Base-by-base conservation (phyloP, 2,797 vertebrate species). In the Alfaro cultratus region DNA sequence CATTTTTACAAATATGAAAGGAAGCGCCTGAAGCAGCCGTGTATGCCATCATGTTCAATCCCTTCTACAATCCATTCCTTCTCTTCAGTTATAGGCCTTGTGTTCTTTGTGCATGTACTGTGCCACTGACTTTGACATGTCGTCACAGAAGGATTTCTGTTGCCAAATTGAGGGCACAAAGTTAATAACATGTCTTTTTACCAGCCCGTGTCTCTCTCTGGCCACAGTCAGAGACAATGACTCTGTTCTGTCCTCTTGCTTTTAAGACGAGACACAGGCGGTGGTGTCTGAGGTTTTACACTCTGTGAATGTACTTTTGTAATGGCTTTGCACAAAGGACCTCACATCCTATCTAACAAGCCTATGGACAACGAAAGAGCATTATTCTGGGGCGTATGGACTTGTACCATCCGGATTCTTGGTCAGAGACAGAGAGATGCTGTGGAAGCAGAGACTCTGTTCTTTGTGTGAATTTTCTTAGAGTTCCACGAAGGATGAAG, bases 291-390 rank as follows among this genome's bases (percentile, higher is more conserved):
- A 87, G 87, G 78, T 88, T 91, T 88, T 86, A 73, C 84, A 11
- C 86, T 68, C 83, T 79, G 79, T 95, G 86, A 95, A 94, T 95
- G 94, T 93, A 93, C 91, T 94, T 92, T 91, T 95, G 94, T 95
- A 79, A 89, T 41, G 36, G 74, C 64, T 46, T 57, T 70, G 82
- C 83, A 95, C 93, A 95, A 95, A 93, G 92, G 88, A 46, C 87
- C 92, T 91, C 92, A 95, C 92, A 95, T 93, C 88, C 81, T 77
- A 86, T 87, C 83, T 73, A 84, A 92, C 88, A 91, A 89, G 87
- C 55, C 86, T 51, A 83, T 84, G 90, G 86, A 90, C 85, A 95
- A 94, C 93, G 84, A 91, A 85, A 90, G 86, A 86, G 85, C 90
- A 86, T 94, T 94, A 92, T 94, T 79, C 77, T 80, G 85, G 77